phyloP scores from a whole-genome alignment of 2,888 invertebrate species.

The Clunio marinus region DNA sequence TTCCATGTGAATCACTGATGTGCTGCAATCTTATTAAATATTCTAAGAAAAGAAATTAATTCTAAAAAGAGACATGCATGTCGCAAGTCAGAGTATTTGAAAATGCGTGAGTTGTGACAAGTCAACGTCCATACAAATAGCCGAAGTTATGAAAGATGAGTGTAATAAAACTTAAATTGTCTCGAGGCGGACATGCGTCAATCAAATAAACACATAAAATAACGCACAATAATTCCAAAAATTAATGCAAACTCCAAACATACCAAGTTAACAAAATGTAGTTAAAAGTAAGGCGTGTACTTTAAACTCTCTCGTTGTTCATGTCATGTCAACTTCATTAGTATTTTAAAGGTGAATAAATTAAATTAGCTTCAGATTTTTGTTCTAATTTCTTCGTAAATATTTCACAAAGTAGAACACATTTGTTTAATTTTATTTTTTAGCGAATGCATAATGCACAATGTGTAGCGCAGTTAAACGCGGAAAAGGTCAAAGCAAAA shows the following conservation, averaged over 20 bases:
- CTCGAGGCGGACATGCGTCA: constrained; percentile 15
- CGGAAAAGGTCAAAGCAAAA: too few relatives aligned
- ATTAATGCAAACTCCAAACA: not conserved
- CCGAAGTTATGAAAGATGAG: not conserved
- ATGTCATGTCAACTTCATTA: too few relatives aligned
- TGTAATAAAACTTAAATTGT: not conserved
- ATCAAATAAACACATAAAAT: not conserved
- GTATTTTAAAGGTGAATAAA: too few relatives aligned
- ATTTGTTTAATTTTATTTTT: not conserved
- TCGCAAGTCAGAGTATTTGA: too few relatives aligned
- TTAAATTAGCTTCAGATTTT: too few relatives aligned
- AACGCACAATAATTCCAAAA: constrained; percentile 13
- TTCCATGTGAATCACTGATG: too few relatives aligned
- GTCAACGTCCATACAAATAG: too few relatives aligned
- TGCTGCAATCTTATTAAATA: not conserved
- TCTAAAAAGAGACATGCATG: not conserved
- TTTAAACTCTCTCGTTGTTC: too few relatives aligned
- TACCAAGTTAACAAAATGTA: not conserved
- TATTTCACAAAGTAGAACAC: too few relatives aligned
- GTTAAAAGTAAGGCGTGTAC: too few relatives aligned
- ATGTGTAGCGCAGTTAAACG: not conserved
- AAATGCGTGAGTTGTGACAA: too few relatives aligned
- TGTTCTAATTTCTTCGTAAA: too few relatives aligned
- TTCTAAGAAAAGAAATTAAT: constrained; percentile 5
- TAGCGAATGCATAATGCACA: not conserved